Conservation (phyloP, 2,113 vertebrate genomes). For the Melanocharis versteri region DNA sequence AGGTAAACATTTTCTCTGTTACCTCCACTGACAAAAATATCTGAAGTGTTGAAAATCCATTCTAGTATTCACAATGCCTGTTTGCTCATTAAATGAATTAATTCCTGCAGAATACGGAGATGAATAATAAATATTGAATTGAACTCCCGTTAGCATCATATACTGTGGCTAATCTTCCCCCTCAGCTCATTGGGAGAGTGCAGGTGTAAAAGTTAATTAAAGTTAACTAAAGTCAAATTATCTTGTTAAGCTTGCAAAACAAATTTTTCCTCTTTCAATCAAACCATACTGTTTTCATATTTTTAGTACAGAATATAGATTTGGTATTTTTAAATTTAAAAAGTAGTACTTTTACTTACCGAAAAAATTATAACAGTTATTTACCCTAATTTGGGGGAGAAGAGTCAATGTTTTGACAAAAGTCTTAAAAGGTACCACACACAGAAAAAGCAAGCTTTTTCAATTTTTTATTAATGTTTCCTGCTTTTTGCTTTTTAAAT, state of each 20-base stretch:
- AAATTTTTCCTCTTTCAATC: background rate
- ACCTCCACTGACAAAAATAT: background rate
- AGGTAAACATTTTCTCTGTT: background rate
- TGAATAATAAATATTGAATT: background rate
- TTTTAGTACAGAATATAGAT: background rate
- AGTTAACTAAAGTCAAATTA: background rate
- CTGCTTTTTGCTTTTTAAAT: background rate
- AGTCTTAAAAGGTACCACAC: background rate
- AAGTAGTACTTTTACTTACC: background rate
- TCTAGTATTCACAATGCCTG: background rate
- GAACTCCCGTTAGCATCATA: background rate
- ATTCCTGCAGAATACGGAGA: background rate
- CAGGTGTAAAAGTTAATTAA: background rate
- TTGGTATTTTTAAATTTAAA: background rate
- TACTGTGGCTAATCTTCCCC: background rate
- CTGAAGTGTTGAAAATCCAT: background rate
- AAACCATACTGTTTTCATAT: background rate
- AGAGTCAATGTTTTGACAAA: background rate
- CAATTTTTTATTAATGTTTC: background rate
- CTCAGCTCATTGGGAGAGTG: background rate
- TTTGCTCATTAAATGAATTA: background rate
- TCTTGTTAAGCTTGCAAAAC: background rate
- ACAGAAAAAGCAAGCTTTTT: background rate
- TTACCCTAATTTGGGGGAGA: accelerated
- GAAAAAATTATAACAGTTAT: background rate